Evolutionary conservation across 2,113 vertebrate genomes (phyloP).

Genomic region (Tragelaphus buxtoni): DNA sequence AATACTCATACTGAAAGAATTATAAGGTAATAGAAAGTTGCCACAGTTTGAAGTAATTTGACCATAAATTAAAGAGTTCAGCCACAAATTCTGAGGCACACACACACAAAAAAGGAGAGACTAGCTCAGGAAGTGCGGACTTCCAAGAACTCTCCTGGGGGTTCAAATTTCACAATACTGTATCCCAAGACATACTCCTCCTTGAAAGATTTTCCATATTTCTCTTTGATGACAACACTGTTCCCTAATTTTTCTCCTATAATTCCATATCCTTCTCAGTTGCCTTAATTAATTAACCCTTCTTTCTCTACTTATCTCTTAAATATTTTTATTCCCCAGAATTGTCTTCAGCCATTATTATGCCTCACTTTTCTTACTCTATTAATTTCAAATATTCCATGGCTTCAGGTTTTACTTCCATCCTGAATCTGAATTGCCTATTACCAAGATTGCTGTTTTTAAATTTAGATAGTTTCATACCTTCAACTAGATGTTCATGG

Average conservation of each 20-base stretch:
- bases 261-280: not conserved
- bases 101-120: not conserved
- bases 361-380: not conserved
- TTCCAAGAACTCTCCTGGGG: not conserved
- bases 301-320: not conserved
- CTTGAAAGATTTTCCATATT: not conserved
- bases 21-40: not conserved
- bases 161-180: not conserved
- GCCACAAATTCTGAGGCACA: not conserved
- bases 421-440: not conserved
- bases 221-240: not conserved
- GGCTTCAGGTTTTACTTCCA: not conserved
- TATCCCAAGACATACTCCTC: not conserved
- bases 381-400: not conserved
- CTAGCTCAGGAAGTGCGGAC: not conserved
- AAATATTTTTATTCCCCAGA: not conserved
- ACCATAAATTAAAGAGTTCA: conserved; percentile 18
- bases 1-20: not conserved
- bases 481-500: not conserved
- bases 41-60: conserved; percentile 7
- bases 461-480: not conserved
- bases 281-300: not conserved
- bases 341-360: not conserved
- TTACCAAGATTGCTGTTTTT: not conserved
- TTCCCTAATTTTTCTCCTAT: not conserved